Evolutionary conservation across 2,113 vertebrate genomes (phyloP), one percentile per base, ranked within the genome.

Genomic region (Psettodes erumei): DNA sequence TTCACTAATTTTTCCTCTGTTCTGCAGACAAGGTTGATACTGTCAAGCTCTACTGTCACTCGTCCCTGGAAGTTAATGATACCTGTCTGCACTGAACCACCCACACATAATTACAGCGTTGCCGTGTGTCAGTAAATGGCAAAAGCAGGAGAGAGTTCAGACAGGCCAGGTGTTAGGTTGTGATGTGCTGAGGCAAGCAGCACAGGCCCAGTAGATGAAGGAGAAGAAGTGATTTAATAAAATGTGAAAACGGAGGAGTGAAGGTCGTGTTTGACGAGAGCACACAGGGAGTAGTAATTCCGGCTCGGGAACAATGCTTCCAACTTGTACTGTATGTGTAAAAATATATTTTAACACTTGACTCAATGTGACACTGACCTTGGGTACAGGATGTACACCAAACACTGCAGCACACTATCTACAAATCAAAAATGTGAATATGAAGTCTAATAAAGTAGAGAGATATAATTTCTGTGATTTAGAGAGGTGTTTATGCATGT

Each of bases 161-260:
- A 47, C 43, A 60, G 72, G 43, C 71, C 75, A 84, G 80, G 83
- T 89, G 80, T 76, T 59, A 42, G 73, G 45, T 63, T 61, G 47
- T 37, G 82, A 84, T 86, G 74, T 83, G 85, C 86, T 86, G 81
- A 86, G 73, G 81, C 56, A 80, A 79, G 77, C 85, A 84, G 76
- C 48, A 19, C 25, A 8, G 43, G 48, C 23, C 68, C 64, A 33
- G 51, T 3, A 45, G 16, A 65, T 68, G 50, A 54, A 70, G 77
- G 62, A 48, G 64, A 51, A 47, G 58, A 42, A 65, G 53, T 15
- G 42, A 55, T 77, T 86, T 74, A 71, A 62, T 89, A 78, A 68
- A 79, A 62, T 56, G 67, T 51, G 51, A 69, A 55, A 74, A 78
- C 53, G 61, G 75, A 77, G 43, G 48, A 56, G 67, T 18, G 38